Evolutionary conservation across 2,888 invertebrate genomes (phyloP), one percentile per base, ranked within the genome.

Genomic region (Chloromyia formosa): DNA sequence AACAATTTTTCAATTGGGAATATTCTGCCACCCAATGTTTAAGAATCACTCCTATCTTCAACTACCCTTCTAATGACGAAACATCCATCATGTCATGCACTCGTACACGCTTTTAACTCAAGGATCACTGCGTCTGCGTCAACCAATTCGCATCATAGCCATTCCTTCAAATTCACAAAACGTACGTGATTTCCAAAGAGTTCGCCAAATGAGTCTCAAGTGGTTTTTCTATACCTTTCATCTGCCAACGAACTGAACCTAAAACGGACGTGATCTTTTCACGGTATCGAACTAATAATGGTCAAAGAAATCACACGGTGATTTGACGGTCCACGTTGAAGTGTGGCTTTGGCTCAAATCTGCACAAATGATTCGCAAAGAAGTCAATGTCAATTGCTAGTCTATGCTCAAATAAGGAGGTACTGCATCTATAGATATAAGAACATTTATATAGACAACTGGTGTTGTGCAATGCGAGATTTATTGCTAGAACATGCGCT

Each of bases 361-460:
- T 35, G 27, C 62, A 45, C n/a, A 22, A 22, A 22, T 66, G 45
- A 45, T 66, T 35, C 27, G 27, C 66, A 45, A 66, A 66, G 64
- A 66, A 66, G 66, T 66, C 66, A 66, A 66, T 66, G 66, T 66
- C 66, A 66, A 66, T 66, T 42, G 66, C 18, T 35, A 18, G 64
- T 66, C 27, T 2, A 9, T 10, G 45, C 5, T 14, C 45, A 60
- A 60, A 60, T 60, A 60, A 60, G 27, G 23, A 60, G 27, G 49
- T 49, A 12, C 49, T n/a, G 49, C 49, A 35, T 35, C 27, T 35
- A 35, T 35, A 35, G 27, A 35, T 2, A 35, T 35, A 35, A 35
- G 27, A n/a, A n/a, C n/a, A 35, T 35, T 35, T 35, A 3, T n/a
- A 49, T n/a, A 49, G 12, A 2, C 12, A 12, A 49, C 49, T n/a